phyloP scores from a whole-genome alignment of 2,113 vertebrate species.

The Leiothrix lutea region DNA sequence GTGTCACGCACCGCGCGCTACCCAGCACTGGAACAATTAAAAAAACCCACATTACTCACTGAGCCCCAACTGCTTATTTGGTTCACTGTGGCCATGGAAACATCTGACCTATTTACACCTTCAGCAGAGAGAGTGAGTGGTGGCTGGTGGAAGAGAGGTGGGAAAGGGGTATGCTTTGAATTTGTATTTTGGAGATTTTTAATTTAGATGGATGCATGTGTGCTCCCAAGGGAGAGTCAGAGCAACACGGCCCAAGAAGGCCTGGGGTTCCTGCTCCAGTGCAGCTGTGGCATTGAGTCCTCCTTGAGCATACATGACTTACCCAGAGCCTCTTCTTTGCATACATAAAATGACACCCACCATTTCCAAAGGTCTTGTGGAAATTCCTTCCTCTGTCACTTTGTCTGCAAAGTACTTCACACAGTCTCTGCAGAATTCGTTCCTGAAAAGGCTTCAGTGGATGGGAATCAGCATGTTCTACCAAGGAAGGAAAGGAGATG shows the following conservation, averaged over 20 bases:
- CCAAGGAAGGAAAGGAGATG: neutral
- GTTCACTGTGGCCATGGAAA: slow-evolving; percentile 28
- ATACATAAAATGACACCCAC: neutral
- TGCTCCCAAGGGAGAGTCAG: neutral
- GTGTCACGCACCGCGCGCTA: rapidly evolving
- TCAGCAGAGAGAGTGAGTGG: neutral
- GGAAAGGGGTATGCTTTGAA: neutral
- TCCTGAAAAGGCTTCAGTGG: neutral
- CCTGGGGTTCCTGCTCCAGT: neutral
- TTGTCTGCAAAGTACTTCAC: neutral
- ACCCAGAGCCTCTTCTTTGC: neutral
- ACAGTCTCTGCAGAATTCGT: neutral
- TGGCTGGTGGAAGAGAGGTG: neutral
- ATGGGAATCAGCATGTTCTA: neutral
- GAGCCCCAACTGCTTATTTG: neutral
- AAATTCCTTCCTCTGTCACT: neutral
- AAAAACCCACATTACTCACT: neutral
- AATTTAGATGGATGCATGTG: neutral
- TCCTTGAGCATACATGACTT: neutral
- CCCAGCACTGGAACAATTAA: neutral
- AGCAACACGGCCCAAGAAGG: rapidly evolving
- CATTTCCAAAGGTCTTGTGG: neutral
- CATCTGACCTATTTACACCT: slow-evolving; percentile 14
- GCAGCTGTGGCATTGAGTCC: rapidly evolving
- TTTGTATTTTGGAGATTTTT: neutral